Evolutionary conservation across 2,797 vertebrate species (phyloP).

Genomic region (Lagothrix lagotricha): DNA sequence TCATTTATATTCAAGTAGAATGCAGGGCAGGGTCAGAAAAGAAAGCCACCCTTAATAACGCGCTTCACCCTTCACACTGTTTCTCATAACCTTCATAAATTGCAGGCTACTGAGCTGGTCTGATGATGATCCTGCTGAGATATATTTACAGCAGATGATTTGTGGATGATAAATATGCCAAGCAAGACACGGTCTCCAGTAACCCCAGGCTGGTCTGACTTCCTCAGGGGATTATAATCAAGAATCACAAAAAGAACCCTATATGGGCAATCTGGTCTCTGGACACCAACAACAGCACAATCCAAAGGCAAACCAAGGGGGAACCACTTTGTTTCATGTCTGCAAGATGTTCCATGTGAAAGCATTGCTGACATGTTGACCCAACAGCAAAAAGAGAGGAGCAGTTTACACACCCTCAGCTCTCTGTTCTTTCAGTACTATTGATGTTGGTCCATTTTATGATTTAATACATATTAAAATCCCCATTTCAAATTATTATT

Average conservation of each 20-base stretch:
- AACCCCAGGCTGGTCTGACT: slow-evolving; percentile 37
- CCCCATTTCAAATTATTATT: neutral
- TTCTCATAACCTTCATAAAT: slow-evolving; percentile 66
- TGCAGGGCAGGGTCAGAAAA: slow-evolving; percentile 12
- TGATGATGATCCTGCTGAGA: slow-evolving; percentile 60
- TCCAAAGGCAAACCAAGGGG: neutral
- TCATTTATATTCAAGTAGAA: slow-evolving; percentile 44
- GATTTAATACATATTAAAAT: neutral
- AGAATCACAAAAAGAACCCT: slow-evolving; percentile 47
- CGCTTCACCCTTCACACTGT: slow-evolving; percentile 62
- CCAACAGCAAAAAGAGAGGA: neutral
- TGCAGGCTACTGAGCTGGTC: slow-evolving; percentile 51
- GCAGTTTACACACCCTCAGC: neutral
- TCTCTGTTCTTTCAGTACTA: neutral
- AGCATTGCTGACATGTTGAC: neutral
- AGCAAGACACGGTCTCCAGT: slow-evolving; percentile 43
- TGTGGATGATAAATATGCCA: slow-evolving; percentile 74
- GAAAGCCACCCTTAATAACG: slow-evolving; percentile 14
- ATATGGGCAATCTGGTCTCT: slow-evolving; percentile 5
- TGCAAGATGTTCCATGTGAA: neutral
- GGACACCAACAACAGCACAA: neutral
- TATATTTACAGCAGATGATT: slow-evolving; percentile 75
- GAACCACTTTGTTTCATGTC: neutral
- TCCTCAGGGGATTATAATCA: slow-evolving; percentile 58
- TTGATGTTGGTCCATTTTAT: neutral